Base-by-base conservation (phyloP, 2,888 invertebrate species). In the Lasioglossum pauxillum region DNA sequence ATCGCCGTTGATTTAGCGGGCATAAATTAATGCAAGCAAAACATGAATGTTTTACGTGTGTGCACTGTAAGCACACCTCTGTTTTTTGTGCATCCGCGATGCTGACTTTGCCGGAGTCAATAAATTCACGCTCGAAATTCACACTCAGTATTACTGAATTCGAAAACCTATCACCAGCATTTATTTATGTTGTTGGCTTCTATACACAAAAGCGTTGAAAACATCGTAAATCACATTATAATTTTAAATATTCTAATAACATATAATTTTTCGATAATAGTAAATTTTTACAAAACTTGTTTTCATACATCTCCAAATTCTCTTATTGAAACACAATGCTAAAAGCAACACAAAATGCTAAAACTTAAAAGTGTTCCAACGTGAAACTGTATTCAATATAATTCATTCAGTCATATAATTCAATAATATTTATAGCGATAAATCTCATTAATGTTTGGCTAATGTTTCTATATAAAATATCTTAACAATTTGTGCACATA, bases 101-200 rank as follows among this genome's bases (percentile, higher is more conserved):
- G 82, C 76, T 88, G 87, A 90, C 91, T 90, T 90, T 86, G 85
- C 84, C 85, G 89, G 88, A 85, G 82, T 86, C 86, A 87, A 86
- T 86, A 86, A 85, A 87, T 80, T 75, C 75, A 31, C 71, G 71
- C 83, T 46, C 73, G 38, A 82, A 81, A 83, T 80, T 73, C 74
- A 75, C 38, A 12, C 69, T 69, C 23, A 7, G 85, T 87, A 82
- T 88, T 85, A 84, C 86, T 79, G 82, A 84, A 74, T 80, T 83
- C 67, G 53, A 75, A 85, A 83, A 82, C 23, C 74, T 49, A 75
- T 74, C 38, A 23, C 12, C 44, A 23, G 12, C 64, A 64, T 71
- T 71, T 71, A 41, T 41, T 71, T 71, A 41, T 38, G 41, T 71
- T 71, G 12, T 7, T n/a, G 38, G 23, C 8, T 7, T 14, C 14